Evolutionary conservation across 2,797 vertebrate species (phyloP), one percentile per base, ranked within the genome.

Genomic region (Knipowitschia caucasica): DNA sequence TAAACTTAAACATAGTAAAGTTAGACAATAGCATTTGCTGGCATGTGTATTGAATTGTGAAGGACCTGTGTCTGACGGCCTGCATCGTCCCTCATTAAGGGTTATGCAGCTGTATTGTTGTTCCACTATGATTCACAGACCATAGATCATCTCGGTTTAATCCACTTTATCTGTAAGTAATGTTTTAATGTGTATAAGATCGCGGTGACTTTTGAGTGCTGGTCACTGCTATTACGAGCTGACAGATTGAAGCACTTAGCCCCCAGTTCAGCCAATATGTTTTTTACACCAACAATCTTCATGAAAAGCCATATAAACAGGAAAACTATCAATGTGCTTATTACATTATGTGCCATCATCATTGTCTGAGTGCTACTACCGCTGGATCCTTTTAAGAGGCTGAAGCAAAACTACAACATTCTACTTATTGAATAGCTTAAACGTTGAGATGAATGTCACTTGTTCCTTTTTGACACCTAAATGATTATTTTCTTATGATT

Each of bases 281-380:
- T 54, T 53, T 39, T 46, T 58, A 26, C 65, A 8, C 47, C 47
- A 31, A 39, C 9, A 23, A 55, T 42, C 62, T 65, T 66, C 82
- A 68, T 9, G 38, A 70, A 59, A 73, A 53, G 62, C 63, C 64
- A 53, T 72, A 62, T 43, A 73, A 65, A 63, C 20, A 68, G 72
- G 77, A 77, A 82, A 72, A 83, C 38, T 71, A 71, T 59, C 38
- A 62, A 64, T 56, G 61, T 59, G 58, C 36, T 74, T 61, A 87
- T 86, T 70, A 51, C 67, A 88, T 84, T 86, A 87, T 65, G 51
- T 56, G 46, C 70, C 69, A 79, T 82, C 83, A n/a, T 81, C 72
- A 52, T n/a, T n/a, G 59, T 62, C 79, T 70, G 53, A 85, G 80
- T 80, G 83, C 75, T 76, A 39, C 50, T 66, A n/a, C n/a, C n/a